These are phyloP conservation scores for Myotis davidii DNA, from an alignment of 2,113 vertebrate genomes.

Conservation along the genomic window DNA sequence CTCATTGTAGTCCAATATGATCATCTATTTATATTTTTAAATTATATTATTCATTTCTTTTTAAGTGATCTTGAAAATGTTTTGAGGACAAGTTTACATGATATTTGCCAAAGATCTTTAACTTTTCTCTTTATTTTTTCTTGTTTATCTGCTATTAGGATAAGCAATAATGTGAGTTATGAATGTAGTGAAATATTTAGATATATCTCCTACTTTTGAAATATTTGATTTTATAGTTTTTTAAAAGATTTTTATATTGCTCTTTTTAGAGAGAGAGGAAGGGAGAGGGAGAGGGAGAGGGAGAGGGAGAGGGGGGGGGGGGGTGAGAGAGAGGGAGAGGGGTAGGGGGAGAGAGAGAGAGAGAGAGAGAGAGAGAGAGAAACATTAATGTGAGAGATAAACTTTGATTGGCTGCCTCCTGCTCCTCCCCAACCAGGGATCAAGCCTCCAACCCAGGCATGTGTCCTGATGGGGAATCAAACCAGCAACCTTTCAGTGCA, in stretches of 20 bases:
- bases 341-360: too few relatives aligned
- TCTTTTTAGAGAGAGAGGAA: not conserved
- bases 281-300: too few relatives aligned
- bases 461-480: not conserved
- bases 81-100: constrained; percentile 67
- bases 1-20: constrained; percentile 76
- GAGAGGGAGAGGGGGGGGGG: too few relatives aligned
- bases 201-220: constrained; percentile 70
- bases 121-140: constrained; percentile 57
- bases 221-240: constrained; percentile 70
- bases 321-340: too few relatives aligned
- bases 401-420: not conserved
- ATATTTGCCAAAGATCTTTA: constrained; percentile 74
- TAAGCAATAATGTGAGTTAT: constrained; percentile 72
- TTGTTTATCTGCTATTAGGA: constrained; percentile 62
- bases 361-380: too few relatives aligned
- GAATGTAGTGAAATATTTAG: constrained; percentile 73
- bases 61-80: constrained; percentile 73
- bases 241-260: not conserved
- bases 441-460: not conserved
- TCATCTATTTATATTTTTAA: constrained; percentile 79
- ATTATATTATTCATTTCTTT: constrained; percentile 78
- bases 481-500: not conserved
- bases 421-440: not conserved
- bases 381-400: not conserved